phyloP scores from a whole-genome alignment of 2,797 vertebrate species.

The Anniella stebbinsi region DNA sequence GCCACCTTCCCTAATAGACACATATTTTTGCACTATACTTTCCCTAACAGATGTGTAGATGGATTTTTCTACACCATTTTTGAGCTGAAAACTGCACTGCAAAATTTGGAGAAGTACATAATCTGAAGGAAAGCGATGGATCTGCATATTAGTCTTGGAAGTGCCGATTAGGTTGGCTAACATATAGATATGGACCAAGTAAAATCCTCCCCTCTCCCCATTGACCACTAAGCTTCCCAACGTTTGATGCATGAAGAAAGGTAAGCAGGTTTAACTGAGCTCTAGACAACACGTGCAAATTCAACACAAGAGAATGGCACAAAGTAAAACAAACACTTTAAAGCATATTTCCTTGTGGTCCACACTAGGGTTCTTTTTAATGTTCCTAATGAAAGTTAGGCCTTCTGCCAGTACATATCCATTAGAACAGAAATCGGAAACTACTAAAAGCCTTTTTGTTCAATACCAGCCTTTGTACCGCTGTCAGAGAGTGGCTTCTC shows the following conservation, averaged over 20 bases:
- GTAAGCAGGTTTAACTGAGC: neutral
- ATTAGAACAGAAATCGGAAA: slow-evolving; percentile 30
- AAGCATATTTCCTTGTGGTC: neutral
- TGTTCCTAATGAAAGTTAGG: slow-evolving; percentile 17
- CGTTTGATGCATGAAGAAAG: neutral
- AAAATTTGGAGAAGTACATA: too few species aligned
- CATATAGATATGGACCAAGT: too few species aligned
- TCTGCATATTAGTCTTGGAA: too few species aligned
- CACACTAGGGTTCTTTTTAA: neutral
- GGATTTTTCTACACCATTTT: too few species aligned
- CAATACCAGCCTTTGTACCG: neutral
- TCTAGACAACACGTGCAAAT: neutral
- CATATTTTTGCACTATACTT: too few species aligned
- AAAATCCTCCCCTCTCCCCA: too few species aligned
- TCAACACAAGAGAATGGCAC: neutral
- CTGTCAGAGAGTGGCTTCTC: neutral
- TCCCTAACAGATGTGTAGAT: too few species aligned
- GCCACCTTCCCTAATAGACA: too few species aligned
- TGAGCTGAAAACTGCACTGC: too few species aligned
- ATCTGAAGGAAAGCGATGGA: too few species aligned
- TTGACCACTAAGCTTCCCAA: too few species aligned
- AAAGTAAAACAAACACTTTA: neutral
- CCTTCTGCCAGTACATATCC: slow-evolving; percentile 1
- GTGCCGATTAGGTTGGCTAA: too few species aligned
- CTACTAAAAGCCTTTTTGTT: neutral